phyloP scores from a whole-genome alignment of 2,113 vertebrate species.

The Callionymus lyra region DNA sequence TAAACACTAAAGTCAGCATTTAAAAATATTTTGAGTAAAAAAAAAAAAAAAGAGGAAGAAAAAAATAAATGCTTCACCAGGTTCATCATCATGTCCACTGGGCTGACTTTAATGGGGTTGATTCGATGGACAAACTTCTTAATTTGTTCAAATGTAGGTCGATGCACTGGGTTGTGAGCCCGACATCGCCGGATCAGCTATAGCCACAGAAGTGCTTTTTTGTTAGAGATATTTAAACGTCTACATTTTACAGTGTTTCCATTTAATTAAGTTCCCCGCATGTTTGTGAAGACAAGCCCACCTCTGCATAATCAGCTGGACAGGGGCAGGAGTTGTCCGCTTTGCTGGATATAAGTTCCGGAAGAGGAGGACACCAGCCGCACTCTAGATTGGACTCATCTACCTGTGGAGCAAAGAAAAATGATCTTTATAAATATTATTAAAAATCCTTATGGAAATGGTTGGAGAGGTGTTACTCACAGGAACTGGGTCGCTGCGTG shows the following conservation, averaged over 20 bases:
- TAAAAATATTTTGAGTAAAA: too few species aligned
- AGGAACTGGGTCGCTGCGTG: constrained; percentile 65
- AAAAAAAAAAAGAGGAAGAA: too few species aligned
- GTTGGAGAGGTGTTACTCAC: constrained; percentile 54
- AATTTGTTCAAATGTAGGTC: constrained; percentile 77
- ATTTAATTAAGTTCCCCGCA: too few species aligned
- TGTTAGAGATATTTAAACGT: background rate
- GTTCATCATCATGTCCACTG: constrained; percentile 82
- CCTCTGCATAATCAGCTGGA: constrained; percentile 71
- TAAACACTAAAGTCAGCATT: background rate
- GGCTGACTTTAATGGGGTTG: constrained; percentile 80
- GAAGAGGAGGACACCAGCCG: constrained; percentile 64
- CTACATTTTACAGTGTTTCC: too few species aligned
- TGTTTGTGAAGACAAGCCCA: too few species aligned
- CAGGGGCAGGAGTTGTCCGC: constrained; percentile 72
- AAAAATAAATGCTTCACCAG: constrained; percentile 52
- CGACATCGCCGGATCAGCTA: constrained; percentile 74
- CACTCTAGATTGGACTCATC: constrained; percentile 60
- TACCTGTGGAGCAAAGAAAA: constrained; percentile 39
- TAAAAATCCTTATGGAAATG: too few species aligned
- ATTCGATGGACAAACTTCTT: constrained; percentile 76
- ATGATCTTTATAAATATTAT: too few species aligned
- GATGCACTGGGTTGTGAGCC: constrained; percentile 67
- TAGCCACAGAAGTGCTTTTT: background rate
- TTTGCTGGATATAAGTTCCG: constrained; percentile 75